Evolutionary conservation across 2,113 vertebrate genomes (phyloP).

Genomic region (Malaclemys terrapin): DNA sequence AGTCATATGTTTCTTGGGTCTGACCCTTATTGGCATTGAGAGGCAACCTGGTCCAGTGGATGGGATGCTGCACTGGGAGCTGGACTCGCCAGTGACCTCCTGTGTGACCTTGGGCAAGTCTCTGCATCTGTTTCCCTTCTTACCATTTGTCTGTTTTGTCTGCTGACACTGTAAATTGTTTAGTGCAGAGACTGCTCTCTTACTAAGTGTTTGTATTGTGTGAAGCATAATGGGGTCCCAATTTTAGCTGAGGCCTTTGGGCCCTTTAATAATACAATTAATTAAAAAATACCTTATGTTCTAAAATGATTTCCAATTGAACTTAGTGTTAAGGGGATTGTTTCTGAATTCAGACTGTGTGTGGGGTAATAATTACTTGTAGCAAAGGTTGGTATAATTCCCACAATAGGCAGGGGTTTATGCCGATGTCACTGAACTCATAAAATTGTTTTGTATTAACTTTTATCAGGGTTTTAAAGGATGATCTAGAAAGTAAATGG

Average conservation of each 20-base stretch:
- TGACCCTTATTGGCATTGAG: neutral
- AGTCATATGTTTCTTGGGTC: neutral
- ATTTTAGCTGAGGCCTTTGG: neutral
- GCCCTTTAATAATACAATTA: neutral
- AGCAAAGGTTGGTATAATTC: neutral
- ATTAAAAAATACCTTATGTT: slow-evolving; percentile 21
- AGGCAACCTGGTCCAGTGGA: neutral
- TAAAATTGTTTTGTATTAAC: neutral
- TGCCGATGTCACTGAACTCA: slow-evolving; percentile 1
- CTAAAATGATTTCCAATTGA: slow-evolving; percentile 27
- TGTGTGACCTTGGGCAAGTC: neutral
- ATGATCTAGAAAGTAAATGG: neutral
- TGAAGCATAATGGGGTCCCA: neutral
- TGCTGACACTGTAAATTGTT: neutral
- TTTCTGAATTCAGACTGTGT: neutral
- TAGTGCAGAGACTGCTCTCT: neutral
- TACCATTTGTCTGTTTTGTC: neutral
- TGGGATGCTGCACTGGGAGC: neutral
- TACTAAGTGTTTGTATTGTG: neutral
- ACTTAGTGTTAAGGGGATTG: neutral
- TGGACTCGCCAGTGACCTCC: neutral
- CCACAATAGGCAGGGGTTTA: neutral
- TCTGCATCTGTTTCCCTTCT: neutral
- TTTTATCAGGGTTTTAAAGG: slow-evolving; percentile 6
- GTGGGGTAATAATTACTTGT: neutral